These are phyloP conservation scores for Formica aserva DNA, from an alignment of 2,888 invertebrate species.

Conservation along the genomic window DNA sequence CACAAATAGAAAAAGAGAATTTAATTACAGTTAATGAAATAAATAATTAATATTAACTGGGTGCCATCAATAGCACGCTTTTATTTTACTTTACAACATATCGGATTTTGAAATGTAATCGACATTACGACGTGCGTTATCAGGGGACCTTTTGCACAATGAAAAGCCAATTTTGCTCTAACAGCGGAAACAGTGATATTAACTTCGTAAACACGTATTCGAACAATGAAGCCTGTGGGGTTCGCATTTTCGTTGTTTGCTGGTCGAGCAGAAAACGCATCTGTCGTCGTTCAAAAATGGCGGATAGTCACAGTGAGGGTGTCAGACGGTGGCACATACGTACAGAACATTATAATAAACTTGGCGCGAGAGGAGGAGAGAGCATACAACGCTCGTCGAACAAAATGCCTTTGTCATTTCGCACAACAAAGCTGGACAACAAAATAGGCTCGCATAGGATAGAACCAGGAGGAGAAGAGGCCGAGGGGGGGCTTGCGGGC, in stretches of 20 bases:
- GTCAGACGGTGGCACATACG: slow-evolving; percentile 55
- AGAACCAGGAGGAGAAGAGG: slow-evolving; percentile 41
- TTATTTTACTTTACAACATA: not conserved
- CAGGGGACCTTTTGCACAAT: not conserved
- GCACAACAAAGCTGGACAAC: slow-evolving; percentile 73
- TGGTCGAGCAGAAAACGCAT: slow-evolving; percentile 59
- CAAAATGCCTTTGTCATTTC: slow-evolving; percentile 80
- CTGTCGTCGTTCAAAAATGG: slow-evolving; percentile 65
- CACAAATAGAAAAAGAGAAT: not conserved
- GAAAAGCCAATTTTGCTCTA: not conserved
- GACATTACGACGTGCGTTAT: not conserved
- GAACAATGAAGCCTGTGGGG: slow-evolving; percentile 6
- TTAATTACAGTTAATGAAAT: not conserved
- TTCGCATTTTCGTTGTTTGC: slow-evolving; percentile 48
- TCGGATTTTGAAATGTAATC: not conserved
- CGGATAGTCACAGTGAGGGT: slow-evolving; percentile 36
- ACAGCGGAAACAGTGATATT: slow-evolving; percentile 13
- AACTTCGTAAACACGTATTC: slow-evolving; percentile 21
- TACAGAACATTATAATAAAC: slow-evolving; percentile 75
- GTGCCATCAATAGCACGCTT: not conserved
- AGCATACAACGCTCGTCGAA: slow-evolving; percentile 70
- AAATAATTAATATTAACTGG: not conserved
- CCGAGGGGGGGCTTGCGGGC: slow-evolving; percentile 38
- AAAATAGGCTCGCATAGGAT: slow-evolving; percentile 49
- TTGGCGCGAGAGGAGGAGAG: slow-evolving; percentile 59